Conservation (phyloP, 2,113 vertebrate genomes). For the Poecilia latipinna region DNA sequence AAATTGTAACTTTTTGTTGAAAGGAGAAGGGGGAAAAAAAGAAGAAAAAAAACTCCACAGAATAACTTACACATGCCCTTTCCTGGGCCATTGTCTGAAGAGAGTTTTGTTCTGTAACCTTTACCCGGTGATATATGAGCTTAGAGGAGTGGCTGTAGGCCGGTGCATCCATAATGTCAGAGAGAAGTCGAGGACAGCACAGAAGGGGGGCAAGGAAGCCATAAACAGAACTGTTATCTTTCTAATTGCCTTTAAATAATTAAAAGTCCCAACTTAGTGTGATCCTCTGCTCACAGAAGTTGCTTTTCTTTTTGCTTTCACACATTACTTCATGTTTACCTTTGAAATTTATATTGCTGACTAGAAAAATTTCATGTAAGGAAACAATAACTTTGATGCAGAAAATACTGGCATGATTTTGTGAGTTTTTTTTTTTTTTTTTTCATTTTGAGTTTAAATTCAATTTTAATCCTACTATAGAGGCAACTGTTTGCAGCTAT, state of each 20-base stretch:
- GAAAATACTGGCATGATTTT: background rate
- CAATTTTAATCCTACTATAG: background rate
- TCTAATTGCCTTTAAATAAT: slow-evolving; percentile 68
- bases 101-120: slow-evolving; percentile 73
- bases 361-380: background rate
- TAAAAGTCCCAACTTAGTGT: slow-evolving; percentile 29
- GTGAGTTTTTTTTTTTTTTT: no score
- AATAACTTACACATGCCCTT: slow-evolving; percentile 71
- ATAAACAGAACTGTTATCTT: slow-evolving; percentile 57
- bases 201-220: slow-evolving; percentile 27
- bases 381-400: background rate
- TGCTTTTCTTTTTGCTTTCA: slow-evolving; percentile 6
- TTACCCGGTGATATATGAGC: slow-evolving; percentile 72
- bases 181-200: slow-evolving; percentile 25
- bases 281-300: background rate
- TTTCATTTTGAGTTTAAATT: background rate
- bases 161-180: slow-evolving; percentile 67
- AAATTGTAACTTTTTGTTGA: slow-evolving; percentile 55
- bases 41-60: slow-evolving; percentile 36
- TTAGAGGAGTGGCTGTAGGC: slow-evolving; percentile 58
- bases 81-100: slow-evolving; percentile 56
- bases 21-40: slow-evolving; percentile 28
- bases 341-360: background rate
- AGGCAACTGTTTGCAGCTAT: background rate
- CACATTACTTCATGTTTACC: background rate